Evolutionary conservation across 2,113 vertebrate species (phyloP).

Genomic region (Dinomys branickii): DNA sequence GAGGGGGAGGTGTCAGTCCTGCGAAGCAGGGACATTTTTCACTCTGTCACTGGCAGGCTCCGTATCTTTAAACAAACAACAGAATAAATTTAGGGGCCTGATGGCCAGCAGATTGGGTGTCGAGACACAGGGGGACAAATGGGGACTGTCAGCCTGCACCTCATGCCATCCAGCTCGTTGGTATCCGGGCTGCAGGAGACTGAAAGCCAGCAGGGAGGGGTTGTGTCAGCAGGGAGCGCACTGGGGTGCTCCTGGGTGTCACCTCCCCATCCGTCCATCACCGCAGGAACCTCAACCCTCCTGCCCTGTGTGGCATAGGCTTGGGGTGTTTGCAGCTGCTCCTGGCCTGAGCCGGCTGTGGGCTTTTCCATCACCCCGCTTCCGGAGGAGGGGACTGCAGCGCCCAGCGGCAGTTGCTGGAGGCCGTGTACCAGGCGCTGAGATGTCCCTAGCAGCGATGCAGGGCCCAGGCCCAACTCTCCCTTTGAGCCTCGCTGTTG

Average conservation of each 20-base stretch:
- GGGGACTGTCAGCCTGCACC: constrained; percentile 91
- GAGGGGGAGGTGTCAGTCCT: constrained; percentile 50
- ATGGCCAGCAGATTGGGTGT: constrained; percentile 80
- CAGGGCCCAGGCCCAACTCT: not conserved
- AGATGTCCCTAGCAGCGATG: not conserved
- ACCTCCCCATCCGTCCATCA: not conserved
- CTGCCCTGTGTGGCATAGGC: not conserved
- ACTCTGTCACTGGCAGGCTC: constrained; percentile 82
- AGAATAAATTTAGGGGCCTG: constrained; percentile 84
- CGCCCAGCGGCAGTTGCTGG: not conserved
- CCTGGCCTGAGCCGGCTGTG: not conserved
- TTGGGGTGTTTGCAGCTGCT: not conserved
- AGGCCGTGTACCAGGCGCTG: accelerated
- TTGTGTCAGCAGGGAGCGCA: constrained; percentile 75
- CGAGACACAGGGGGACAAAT: constrained; percentile 88
- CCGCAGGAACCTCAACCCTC: not conserved
- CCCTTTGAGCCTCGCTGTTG: not conserved
- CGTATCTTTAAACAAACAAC: constrained; percentile 87
- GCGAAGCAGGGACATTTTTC: constrained; percentile 80
- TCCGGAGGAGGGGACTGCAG: not conserved
- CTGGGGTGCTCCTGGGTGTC: not conserved
- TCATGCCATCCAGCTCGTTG: constrained; percentile 90
- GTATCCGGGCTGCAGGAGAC: constrained; percentile 86
- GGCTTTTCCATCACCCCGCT: not conserved
- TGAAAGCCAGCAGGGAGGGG: constrained; percentile 86